A percentile compares a stretch with the other conserved stretches of the same genome.
Conservation (phyloP, 2,888 invertebrate species). For the Eurytoma californica region DNA sequence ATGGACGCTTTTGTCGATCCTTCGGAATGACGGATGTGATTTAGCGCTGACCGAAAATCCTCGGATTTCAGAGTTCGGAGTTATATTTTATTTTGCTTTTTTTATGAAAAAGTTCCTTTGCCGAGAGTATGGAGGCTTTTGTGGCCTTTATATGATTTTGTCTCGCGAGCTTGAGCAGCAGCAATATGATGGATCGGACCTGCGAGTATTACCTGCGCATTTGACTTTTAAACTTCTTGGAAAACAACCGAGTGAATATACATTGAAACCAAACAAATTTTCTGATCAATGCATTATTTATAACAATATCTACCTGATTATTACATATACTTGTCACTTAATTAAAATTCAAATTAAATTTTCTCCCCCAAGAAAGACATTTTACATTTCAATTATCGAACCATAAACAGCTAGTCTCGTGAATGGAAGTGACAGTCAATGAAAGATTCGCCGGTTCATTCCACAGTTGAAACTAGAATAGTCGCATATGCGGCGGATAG, state of each 20-base stretch:
- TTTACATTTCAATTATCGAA: background rate
- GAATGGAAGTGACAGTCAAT: slow-evolving; percentile 15
- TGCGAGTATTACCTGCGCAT: background rate
- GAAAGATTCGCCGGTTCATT: slow-evolving; percentile 20
- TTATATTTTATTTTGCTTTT: slow-evolving; percentile 7
- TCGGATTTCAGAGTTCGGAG: background rate
- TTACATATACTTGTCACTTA: background rate
- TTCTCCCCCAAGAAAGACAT: background rate
- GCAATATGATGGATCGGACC: background rate
- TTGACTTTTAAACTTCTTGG: background rate
- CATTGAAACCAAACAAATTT: background rate
- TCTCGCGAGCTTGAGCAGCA: background rate
- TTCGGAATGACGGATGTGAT: slow-evolving; percentile 51
- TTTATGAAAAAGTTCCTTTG: slow-evolving; percentile 13
- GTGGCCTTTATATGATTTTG: slow-evolving; percentile 6
- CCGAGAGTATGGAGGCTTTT: slow-evolving; percentile 7
- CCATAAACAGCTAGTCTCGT: background rate
- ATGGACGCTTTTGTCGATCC: slow-evolving; percentile 38
- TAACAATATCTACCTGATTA: too few relatives aligned
- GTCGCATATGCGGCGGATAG: background rate
- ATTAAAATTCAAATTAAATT: background rate
- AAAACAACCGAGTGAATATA: background rate
- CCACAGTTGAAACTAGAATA: background rate
- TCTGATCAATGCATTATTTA: too few relatives aligned
- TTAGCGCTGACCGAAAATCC: slow-evolving; percentile 21